These are phyloP conservation scores for Lasiurus borealis DNA, from an alignment of 2,113 vertebrate genomes.

Conservation along the genomic window DNA sequence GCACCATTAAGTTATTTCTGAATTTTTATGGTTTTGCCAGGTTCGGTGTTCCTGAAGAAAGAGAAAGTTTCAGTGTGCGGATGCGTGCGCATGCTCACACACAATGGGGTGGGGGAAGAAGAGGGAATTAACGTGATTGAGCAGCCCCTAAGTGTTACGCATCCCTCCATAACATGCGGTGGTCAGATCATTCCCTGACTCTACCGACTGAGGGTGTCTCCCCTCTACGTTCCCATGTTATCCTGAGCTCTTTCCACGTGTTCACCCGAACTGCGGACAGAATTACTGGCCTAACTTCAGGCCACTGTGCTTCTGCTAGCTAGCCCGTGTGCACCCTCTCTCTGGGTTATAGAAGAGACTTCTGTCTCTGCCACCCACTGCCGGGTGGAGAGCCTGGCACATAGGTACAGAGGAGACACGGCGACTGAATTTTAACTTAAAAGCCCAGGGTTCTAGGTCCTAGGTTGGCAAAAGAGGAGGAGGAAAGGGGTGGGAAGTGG, in stretches of 20 bases:
- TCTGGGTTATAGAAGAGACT: not conserved
- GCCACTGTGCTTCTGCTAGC: not conserved
- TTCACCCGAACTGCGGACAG: not conserved
- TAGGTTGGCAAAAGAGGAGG: not conserved
- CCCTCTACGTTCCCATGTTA: rapidly evolving
- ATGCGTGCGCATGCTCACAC: rapidly evolving
- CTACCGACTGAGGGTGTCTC: not conserved
- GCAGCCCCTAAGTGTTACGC: not conserved
- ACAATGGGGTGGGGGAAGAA: too few species aligned
- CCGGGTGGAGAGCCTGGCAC: not conserved
- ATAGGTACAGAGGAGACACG: not conserved
- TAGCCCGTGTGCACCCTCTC: not conserved
- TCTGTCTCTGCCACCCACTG: not conserved
- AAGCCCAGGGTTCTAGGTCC: not conserved
- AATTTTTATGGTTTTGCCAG: not conserved
- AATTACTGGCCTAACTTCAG: not conserved
- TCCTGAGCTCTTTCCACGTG: not conserved
- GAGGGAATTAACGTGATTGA: rapidly evolving
- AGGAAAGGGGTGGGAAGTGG: too few species aligned
- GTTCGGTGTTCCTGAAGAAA: not conserved
- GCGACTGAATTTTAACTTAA: not conserved
- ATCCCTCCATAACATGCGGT: not conserved
- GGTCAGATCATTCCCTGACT: not conserved
- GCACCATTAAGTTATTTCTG: not conserved
- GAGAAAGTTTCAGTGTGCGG: not conserved